Evolutionary conservation across 2,888 invertebrate species (phyloP), one percentile per base, ranked within the genome.

Genomic region (Tetrapedia diversipes): DNA sequence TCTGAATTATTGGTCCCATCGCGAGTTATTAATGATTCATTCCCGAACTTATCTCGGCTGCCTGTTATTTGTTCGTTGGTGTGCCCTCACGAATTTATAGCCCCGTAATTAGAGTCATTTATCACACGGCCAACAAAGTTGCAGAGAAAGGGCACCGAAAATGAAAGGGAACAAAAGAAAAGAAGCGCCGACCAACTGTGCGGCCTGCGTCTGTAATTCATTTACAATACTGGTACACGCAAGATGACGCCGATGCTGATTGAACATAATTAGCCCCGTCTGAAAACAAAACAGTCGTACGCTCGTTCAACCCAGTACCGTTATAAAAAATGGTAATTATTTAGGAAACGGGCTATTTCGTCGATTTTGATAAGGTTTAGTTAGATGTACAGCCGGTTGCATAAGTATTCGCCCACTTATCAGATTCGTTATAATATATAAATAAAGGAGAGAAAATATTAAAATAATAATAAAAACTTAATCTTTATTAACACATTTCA

Each of bases 1-100:
- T n/a, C 14, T 56, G 65, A 70, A 59, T 43, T 43, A 45, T 34
- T 51, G 24, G n/a, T 45, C 32, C 24, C 57, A 64, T 74, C 57
- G 39, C 39, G 29, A 53, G 53, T 74, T 74, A 74, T 72, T 74
- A 74, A 74, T 74, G 74, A 74, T 72, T 72, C 64, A 74, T 74
- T 59, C 64, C 3, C 53, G 24, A 72, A 64, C 49, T 64, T 74
- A 74, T 64, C 59, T 51, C 64, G 57, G 43, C 37, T 63, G 43
- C n/a, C 43, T 71, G 67, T 59, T 71, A 71, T 51, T 66, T 34
- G 24, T 53, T 37, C 27, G 51, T 32, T 53, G 43, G 57, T 47
- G 53, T 71, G 41, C 64, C 32, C 32, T 64, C 37, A 14, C 45
- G 63, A 72, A 72, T 74, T 72, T 72, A 72, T 59, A 72, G 72